A percentile compares a stretch with the other conserved stretches of the same genome.
Evolutionary conservation across 2,113 vertebrate genomes (phyloP).

Genomic region (Phylloscopus whistleri): DNA sequence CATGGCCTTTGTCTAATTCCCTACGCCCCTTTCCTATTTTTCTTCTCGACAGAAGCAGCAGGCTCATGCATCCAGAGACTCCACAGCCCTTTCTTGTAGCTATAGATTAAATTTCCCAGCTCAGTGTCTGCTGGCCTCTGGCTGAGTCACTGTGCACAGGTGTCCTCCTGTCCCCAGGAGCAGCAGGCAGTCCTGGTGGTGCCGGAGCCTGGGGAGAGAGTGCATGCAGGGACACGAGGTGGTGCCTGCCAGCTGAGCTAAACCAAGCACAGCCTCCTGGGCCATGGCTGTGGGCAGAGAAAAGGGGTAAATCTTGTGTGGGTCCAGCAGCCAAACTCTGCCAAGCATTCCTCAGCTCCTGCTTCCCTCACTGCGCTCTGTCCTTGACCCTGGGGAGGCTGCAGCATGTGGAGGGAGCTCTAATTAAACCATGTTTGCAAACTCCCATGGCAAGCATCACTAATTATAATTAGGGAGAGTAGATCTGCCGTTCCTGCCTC

Average conservation of each 20-base stretch:
- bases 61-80: conserved; percentile 13
- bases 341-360: background rate
- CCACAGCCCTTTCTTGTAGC: background rate
- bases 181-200: background rate
- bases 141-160: background rate
- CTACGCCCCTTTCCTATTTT: conserved; percentile 39
- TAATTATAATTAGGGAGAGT: conserved; percentile 56
- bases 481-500: conserved; percentile 4
- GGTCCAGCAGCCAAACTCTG: background rate
- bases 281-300: background rate
- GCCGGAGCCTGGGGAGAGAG: background rate
- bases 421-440: conserved; percentile 60
- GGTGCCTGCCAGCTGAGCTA: background rate
- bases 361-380: background rate
- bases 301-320: background rate
- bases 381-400: conserved; percentile 13
- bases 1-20: conserved; percentile 24
- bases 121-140: background rate
- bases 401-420: background rate
- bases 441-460: conserved; percentile 48
- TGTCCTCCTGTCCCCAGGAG: background rate
- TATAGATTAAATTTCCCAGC: conserved; percentile 39
- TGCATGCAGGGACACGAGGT: accelerated
- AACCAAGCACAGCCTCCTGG: background rate
- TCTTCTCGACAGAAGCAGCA: conserved; percentile 50